Evolutionary conservation across 2,888 invertebrate genomes (phyloP).

Genomic region (Coelinius sp.): DNA sequence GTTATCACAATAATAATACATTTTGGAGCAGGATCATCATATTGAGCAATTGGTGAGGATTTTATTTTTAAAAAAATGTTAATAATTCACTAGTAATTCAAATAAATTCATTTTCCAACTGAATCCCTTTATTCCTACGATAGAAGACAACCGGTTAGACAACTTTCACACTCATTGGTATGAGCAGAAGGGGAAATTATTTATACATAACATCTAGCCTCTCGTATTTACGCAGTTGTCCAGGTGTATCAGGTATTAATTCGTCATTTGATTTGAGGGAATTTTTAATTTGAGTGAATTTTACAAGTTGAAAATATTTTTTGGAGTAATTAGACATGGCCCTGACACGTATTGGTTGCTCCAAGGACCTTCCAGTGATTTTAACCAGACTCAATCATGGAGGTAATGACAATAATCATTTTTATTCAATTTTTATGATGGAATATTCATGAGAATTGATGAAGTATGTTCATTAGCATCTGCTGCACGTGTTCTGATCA

Average conservation of each 20-base stretch:
- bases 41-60: no score
- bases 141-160: neutral
- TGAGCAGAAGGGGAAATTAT: constrained; percentile 29
- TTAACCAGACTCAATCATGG: constrained; percentile 47
- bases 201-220: neutral
- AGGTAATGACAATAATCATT: constrained; percentile 47
- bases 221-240: neutral
- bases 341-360: constrained; percentile 49
- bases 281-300: neutral
- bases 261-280: neutral
- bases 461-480: neutral
- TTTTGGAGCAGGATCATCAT: no score
- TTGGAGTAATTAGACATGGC: constrained; percentile 48
- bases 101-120: no score
- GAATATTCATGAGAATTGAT: neutral
- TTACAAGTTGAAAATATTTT: neutral
- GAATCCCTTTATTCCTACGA: no score
- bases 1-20: no score
- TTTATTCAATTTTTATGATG: neutral
- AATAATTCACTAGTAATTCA: no score
- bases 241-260: neutral
- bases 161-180: neutral
- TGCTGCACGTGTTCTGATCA: neutral
- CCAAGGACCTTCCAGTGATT: constrained; percentile 44
- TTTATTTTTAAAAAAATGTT: no score